Evolutionary conservation across 1,140 invertebrate genomes (phyloP).

Genomic region (Lepidurus packardi): DNA sequence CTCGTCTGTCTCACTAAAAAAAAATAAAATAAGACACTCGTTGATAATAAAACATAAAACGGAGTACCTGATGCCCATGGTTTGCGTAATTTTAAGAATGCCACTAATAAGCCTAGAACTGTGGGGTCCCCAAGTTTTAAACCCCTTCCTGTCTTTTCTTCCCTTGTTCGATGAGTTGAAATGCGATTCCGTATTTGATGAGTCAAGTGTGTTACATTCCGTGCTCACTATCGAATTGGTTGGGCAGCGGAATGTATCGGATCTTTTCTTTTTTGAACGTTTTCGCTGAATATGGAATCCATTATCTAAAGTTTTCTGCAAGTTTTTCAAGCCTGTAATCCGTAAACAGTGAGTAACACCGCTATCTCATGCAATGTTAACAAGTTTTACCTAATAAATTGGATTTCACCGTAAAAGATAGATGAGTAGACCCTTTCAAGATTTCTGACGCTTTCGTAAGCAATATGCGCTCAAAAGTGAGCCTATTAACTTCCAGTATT

Average conservation of each 20-base stretch:
- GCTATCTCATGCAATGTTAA: slow-evolving; percentile 75
- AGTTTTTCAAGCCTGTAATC: not conserved
- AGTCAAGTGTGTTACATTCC: slow-evolving; percentile 47
- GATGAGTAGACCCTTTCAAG: slow-evolving; percentile 84
- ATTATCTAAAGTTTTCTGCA: not conserved
- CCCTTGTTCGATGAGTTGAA: slow-evolving; percentile 60
- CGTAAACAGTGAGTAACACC: slow-evolving; percentile 46
- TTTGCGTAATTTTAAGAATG: not conserved
- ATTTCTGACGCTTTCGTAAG: slow-evolving; percentile 86
- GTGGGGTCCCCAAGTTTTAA: slow-evolving; percentile 77
- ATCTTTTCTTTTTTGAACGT: not conserved
- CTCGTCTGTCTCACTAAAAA: not conserved
- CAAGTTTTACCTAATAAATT: slow-evolving; percentile 82
- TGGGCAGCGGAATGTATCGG: not conserved
- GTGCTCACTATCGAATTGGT: not conserved
- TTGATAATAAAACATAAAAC: too few relatives aligned
- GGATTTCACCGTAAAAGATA: slow-evolving; percentile 93
- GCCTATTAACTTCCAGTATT: slow-evolving; percentile 93
- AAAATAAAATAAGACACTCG: not conserved
- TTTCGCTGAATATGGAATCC: not conserved
- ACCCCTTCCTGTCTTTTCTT: slow-evolving; percentile 44
- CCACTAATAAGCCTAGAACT: not conserved
- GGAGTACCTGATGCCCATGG: too few relatives aligned
- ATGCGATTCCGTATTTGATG: slow-evolving; percentile 62
- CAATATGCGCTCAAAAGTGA: slow-evolving; percentile 87